phyloP scores from a whole-genome alignment of 2,888 invertebrate species.

The Lycaena phlaeas region DNA sequence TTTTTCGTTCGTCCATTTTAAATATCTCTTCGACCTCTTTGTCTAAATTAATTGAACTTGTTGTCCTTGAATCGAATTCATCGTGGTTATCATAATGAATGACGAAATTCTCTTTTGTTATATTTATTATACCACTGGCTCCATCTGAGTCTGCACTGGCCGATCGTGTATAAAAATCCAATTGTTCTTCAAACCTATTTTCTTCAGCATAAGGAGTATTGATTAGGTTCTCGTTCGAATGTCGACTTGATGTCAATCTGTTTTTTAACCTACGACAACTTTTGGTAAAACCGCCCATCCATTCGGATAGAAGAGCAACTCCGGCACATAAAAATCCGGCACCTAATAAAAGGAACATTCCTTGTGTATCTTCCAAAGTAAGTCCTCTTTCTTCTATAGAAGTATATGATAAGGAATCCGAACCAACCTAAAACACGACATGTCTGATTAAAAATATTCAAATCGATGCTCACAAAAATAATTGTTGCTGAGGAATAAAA shows the following conservation, averaged over 20 bases:
- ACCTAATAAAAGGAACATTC: conserved; percentile 83
- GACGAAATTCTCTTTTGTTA: conserved; percentile 41
- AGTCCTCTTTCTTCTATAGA: conserved; percentile 79
- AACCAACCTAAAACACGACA: conserved; percentile 43
- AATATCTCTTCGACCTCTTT: conserved; percentile 57
- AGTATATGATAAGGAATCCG: conserved; percentile 47
- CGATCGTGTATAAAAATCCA: conserved; percentile 30
- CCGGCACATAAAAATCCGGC: conserved; percentile 79
- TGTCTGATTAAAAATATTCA: not conserved
- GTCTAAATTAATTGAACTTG: conserved; percentile 54
- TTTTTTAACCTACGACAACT: conserved; percentile 45
- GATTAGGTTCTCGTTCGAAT: conserved; percentile 33
- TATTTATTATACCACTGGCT: conserved; percentile 46
- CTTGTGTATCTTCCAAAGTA: conserved; percentile 86
- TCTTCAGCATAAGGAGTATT: conserved; percentile 24
- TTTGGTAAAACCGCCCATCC: conserved; percentile 78
- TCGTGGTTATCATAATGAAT: conserved; percentile 39
- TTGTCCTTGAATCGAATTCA: conserved; percentile 40
- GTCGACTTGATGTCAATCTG: conserved; percentile 22
- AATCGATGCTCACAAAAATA: too few species aligned
- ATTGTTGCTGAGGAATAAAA: too few species aligned
- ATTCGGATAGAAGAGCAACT: conserved; percentile 77
- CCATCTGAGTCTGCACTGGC: conserved; percentile 39
- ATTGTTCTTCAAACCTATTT: conserved; percentile 19
- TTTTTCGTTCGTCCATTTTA: conserved; percentile 34